phyloP scores from a whole-genome alignment of 1,140 invertebrate species.

The Monomorium pharaonis region DNA sequence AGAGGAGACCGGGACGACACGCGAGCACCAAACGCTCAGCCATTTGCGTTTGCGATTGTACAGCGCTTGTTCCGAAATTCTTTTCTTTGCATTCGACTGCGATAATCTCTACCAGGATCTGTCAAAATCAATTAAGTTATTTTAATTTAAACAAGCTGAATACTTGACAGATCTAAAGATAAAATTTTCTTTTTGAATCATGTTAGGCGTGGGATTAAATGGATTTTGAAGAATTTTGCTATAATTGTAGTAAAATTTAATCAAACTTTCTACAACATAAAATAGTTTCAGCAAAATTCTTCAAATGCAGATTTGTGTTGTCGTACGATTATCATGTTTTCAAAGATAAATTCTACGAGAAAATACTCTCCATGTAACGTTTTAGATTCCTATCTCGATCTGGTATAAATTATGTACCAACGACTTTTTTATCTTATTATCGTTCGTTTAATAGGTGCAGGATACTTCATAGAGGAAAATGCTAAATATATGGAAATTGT shows the following conservation, averaged over 20 bases:
- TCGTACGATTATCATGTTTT: too few relatives aligned
- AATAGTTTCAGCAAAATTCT: too few relatives aligned
- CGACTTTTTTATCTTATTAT: neutral
- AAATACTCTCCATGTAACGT: neutral
- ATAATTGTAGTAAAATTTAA: too few relatives aligned
- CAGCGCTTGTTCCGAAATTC: neutral
- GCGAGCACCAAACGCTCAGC: neutral
- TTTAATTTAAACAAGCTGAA: neutral
- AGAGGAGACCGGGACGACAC: neutral
- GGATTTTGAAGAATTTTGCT: too few relatives aligned
- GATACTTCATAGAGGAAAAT: neutral
- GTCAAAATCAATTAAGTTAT: neutral
- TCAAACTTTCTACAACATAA: too few relatives aligned
- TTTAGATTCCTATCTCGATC: neutral
- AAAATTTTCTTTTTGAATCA: too few relatives aligned
- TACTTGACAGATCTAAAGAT: neutral
- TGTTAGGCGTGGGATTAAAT: too few relatives aligned
- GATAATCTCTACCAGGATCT: neutral
- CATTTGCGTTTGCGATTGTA: constrained; percentile 2
- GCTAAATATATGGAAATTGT: neutral
- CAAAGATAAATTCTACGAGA: too few relatives aligned
- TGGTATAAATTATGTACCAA: neutral
- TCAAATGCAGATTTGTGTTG: too few relatives aligned
- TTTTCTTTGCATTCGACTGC: neutral
- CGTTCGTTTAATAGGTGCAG: neutral